These are phyloP conservation scores for Casuarius casuarius DNA, from an alignment of 2,113 vertebrate genomes.

Conservation along the genomic window DNA sequence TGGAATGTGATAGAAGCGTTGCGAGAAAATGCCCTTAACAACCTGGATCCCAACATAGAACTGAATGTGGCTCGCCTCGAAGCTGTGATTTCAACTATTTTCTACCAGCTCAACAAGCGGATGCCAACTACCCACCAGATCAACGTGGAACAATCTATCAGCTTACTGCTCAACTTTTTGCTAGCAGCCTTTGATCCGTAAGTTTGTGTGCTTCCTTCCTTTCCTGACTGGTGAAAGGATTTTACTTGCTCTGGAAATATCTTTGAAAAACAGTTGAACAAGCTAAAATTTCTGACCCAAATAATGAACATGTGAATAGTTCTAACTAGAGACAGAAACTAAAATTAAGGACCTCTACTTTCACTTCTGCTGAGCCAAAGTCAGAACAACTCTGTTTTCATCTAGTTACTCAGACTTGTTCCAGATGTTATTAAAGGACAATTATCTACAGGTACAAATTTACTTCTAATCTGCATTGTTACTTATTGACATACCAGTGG, in stretches of 20 bases:
- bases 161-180: conserved; percentile 95
- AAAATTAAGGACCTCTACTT: conserved; percentile 38
- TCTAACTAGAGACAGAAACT: conserved; percentile 27
- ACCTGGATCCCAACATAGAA: conserved; percentile 88
- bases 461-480: conserved; percentile 44
- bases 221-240: background rate
- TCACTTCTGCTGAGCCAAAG: background rate
- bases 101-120: conserved; percentile 98
- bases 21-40: conserved; percentile 92
- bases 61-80: conserved; percentile 92
- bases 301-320: background rate
- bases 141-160: conserved; percentile 93
- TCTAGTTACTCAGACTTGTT: conserved; percentile 53
- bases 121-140: conserved; percentile 98
- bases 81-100: conserved; percentile 92
- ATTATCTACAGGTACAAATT: conserved; percentile 41
- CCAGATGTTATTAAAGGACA: conserved; percentile 37
- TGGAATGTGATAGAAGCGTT: conserved; percentile 98
- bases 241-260: background rate
- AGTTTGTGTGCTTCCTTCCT: conserved; percentile 64
- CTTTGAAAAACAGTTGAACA: background rate
- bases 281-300: background rate
- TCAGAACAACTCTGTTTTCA: conserved; percentile 50
- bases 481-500: conserved; percentile 48
- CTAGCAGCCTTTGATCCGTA: conserved; percentile 95